Evolutionary conservation across 64 coral and sea anemone species (phyloP), one percentile per base, ranked within the genome.

Genomic region (Actinia equina): DNA sequence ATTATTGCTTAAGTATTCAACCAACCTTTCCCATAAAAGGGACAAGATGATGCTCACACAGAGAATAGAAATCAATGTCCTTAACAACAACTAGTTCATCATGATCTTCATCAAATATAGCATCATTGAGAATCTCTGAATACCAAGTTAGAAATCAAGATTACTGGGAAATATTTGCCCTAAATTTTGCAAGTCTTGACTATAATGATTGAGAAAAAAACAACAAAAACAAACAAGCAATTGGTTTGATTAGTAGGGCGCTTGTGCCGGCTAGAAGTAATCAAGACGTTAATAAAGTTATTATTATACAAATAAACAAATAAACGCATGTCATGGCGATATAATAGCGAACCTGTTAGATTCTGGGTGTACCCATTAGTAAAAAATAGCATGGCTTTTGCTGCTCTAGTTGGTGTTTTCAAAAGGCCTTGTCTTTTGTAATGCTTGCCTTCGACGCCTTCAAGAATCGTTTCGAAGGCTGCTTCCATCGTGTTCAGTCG

Each of bases 61-160:
- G 88, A 43, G 96, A 98, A 59, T 93, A 98, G 82, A 98, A 87
- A 9, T 95, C 88, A 42, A 98, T 98, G 77, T 98, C 96, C 74
- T 98, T 98, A 42, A 98, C 96, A 90, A 98, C 91, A 14, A 98
- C 96, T 60, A 98, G 82, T 43, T 98, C 96, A 86, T 98, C 96
- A 93, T 98, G 96, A 93, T 98, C 91, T 88, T 98, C 96, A 91
- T 98, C 90, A 94, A 98, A 98, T 56, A 98, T 62, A 43, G 96
- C 96, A 92, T 90, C 96, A 83, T 98, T 98, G 49, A 98, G 82
- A 86, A 95, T 84, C 30, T 98, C 96, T 98, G 82, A 14, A 64
- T 57, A 82, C 11, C 9, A 61, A 41, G n/a, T n/a, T n/a, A n/a
- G n/a, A n/a, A n/a, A n/a, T n/a, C n/a, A n/a, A n/a, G n/a, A n/a